Evolutionary conservation across 2,113 vertebrate species (phyloP), one percentile per base, ranked within the genome.

Genomic region (Siniperca knerii): DNA sequence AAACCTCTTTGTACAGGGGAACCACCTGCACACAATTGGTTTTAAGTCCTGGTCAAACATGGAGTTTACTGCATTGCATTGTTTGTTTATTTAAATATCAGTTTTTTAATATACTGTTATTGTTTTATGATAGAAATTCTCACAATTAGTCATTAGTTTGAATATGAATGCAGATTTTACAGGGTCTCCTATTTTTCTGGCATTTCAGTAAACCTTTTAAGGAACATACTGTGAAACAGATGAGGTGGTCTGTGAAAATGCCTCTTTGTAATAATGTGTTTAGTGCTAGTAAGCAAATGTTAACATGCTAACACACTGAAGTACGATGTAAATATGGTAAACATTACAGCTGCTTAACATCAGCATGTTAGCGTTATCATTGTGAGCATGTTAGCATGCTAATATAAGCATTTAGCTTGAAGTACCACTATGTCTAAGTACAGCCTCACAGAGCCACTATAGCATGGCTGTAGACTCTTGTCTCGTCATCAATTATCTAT

Each of bases 1-100:
- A 80, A 88, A 79, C 21, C 46, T 75, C 46, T 77, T 40, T 76
- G 37, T 23, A 10, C 48, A 75, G n/a, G 23, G 40, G 67, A 79
- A 80, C 12, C 50, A 83, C 50, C 15, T 40, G 37, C 29, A 77
- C 44, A 79, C 29, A 77, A 73, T 69, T 74, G 55, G 46, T 75
- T 83, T 67, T 18, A 71, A 68, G 62, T 65, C 64, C 13, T 46
- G 29, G 35, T 71, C 64, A 82, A 58, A 67, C 42, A 66, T 40
- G 15, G 2, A 42, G 23, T 69, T 74, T 70, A 55, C 40, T 37
- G 29, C 33, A 25, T 33, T 70, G 25, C 29, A 79, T n/a, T 29
- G 23, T 40, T 77, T 81, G 33, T 40, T 71, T 73, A 60, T 71
- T 46, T 78, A 64, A 67, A 46, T 20, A 40, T 66, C 73, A 52